Conservation (phyloP, 2,888 invertebrate species). For the Ashinkailepas kermadecensis region DNA sequence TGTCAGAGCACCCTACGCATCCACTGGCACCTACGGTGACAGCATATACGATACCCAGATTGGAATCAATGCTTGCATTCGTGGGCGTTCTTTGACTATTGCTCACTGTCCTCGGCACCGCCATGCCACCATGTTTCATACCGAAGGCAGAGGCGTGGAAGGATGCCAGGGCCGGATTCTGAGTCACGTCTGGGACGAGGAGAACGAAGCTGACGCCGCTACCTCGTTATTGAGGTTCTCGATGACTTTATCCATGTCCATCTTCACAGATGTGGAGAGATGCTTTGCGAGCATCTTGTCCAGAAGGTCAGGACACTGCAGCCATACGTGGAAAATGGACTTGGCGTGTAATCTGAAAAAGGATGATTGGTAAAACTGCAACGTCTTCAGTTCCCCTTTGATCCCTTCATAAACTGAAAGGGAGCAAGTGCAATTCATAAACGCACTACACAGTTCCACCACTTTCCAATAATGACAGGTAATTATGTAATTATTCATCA, state of each 20-base stretch:
- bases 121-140: too few relatives aligned
- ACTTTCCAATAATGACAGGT: too few relatives aligned
- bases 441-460: too few relatives aligned
- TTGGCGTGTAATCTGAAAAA: slow-evolving; percentile 59
- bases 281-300: slow-evolving; percentile 67
- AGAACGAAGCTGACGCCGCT: background rate
- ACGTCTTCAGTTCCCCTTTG: too few relatives aligned
- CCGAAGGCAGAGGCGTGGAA: background rate
- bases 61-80: too few relatives aligned
- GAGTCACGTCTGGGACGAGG: slow-evolving; percentile 1
- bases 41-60: too few relatives aligned
- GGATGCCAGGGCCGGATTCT: background rate
- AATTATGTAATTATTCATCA: too few relatives aligned
- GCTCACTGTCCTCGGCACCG: background rate
- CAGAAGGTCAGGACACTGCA: slow-evolving; percentile 70
- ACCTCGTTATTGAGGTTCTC: slow-evolving; percentile 36
- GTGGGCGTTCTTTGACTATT: background rate
- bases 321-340: slow-evolving; percentile 62
- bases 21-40: too few relatives aligned
- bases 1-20: too few relatives aligned
- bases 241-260: slow-evolving; percentile 75
- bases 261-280: slow-evolving; percentile 65
- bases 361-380: too few relatives aligned
- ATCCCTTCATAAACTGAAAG: too few relatives aligned
- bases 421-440: too few relatives aligned